Evolutionary conservation across 1,140 invertebrate genomes (phyloP), one percentile per base, ranked within the genome.

Genomic region (Temnothorax nylanderi): DNA sequence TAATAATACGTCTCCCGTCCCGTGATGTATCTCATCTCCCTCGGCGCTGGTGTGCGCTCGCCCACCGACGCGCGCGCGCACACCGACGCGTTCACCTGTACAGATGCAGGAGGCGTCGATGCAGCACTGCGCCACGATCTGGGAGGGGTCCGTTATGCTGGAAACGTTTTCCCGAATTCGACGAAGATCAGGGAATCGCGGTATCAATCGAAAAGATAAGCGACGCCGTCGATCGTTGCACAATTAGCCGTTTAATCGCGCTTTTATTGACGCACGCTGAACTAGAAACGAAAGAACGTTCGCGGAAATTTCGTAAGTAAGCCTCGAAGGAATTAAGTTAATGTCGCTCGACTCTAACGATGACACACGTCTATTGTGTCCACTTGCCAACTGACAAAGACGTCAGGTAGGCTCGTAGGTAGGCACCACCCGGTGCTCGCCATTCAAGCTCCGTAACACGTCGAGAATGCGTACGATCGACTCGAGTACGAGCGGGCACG

Each of bases 1-100:
- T 94, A 94, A 94, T 94, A 94, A 94, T 94, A 94, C 93, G 93
- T 94, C 93, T 94, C 92, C 91, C 90, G 92, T 93, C 87, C 90
- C 92, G 92, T 94, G 93, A 94, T 94, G 93, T 94, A 94, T 94
- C 93, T 94, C 92, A 93, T 92, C 90, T 92, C 92, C 90, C 84
- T 89, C 88, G 91, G 87, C 89, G 89, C 74, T 87, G 80, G 88
- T 88, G 82, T 86, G 75, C 65, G 86, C 89, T 75, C 65, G 71
- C 47, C 69, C 72, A 72, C 81, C 75, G 65, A 86, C 49, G 71
- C 26, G 26, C 26, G 26, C 69, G 54, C 71, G 47, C 76, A 62
- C 72, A 34, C 34, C 47, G 44, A 64, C 64, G 85, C 75, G 49
- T 69, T 49, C 60, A 60, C 67, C 56, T 76, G 56, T 51, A 87